Base-by-base conservation (phyloP, 2,113 vertebrate genomes). In the Seriola quinqueradiata region DNA sequence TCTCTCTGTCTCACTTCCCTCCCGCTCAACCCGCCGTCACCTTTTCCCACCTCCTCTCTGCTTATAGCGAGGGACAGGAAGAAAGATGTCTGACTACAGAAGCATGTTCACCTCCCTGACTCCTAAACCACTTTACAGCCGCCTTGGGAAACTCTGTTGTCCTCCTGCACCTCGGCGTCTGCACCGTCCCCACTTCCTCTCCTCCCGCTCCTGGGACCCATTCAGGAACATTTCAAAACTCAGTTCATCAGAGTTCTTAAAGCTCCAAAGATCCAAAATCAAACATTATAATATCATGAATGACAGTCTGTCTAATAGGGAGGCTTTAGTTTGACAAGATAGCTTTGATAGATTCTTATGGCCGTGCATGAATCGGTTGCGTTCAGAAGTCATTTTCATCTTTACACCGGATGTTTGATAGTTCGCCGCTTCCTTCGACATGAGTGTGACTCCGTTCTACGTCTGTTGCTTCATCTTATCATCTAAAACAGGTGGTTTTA, bases 121-220 rank as follows among this genome's bases (percentile, higher is more conserved):
- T 85, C 77, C 72, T 52, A 55, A 80, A 78, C 69, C 82, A 77
- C 84, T 92, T 81, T 76, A 77, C 68, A 66, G 79, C 55, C 12
- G 23, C 75, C 77, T 13, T 12, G 84, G 71, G 82, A 87, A 57
- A 4, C 40, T 64, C 34, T 40, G 34, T 5, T 67, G 67, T 88
- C 69, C 28, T 54, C 50, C 59, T 46, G 57, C 75, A 74, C 80
- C 36, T 48, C 54, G 23, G 36, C 38, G 7, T 28, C 25, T 36
- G 25, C 40, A 23, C 60, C 16, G 58, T 74, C 60, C 23, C 58
- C 0, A 1, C 67, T 60, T 61, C 54, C 36, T 21, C 52, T 69
- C 13, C 42, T 59, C 68, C 4, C 60, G n/a, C 21, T 23, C 48
- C 48, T n/a, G 40, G 8, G 40, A 66, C 10, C 3, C 9, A n/a